Base-by-base conservation (phyloP, 2,113 vertebrate genomes). In the Cyanocitta stelleri region DNA sequence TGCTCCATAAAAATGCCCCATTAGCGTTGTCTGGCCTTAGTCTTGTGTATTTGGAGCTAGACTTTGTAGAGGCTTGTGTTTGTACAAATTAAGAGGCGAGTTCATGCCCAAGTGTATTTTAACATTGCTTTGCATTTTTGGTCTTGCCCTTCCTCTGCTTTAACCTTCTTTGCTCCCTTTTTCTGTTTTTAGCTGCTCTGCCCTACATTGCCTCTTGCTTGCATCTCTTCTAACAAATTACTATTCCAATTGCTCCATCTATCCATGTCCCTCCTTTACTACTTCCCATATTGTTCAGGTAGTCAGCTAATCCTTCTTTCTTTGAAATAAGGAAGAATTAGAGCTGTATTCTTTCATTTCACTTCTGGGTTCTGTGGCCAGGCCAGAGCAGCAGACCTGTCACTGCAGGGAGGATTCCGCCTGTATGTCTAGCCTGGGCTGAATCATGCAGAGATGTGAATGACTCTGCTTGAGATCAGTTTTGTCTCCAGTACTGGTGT, bases 121-220 rank as follows among this genome's bases (percentile, higher is more conserved):
- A 84, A 44, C n/a, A 39, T 74, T 87, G 54, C 22, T 83, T 85
- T 83, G 49, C 52, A 23, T 91, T 93, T 78, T 71, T 63, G 44
- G 35, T 92, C 61, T 93, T 92, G 86, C 26, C 90, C 68, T 93
- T 95, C 29, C 9, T 89, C 64, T 90, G 55, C 69, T 84, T 26
- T 95, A 86, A 91, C 92, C 88, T 93, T 89, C 85, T 94, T 74
- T 92, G 93, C 41, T 91, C 62, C 32, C 80, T 75, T 93, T 94
- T 84, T 56, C 83, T 91, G 66, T 69, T 92, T 79, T 95, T 89
- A 93, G 94, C 82, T 91, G 11, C 55, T 91, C 73, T 64, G 84
- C n/a, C 96, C 93, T 96, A 94, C 93, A 91, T 94, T 61, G 64
- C 26, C 37, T 90, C 49, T 87, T 58, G 26, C 35, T 59, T 87